Evolutionary conservation across 2,113 vertebrate species (phyloP).

Genomic region (Rhodinocichla rosea): DNA sequence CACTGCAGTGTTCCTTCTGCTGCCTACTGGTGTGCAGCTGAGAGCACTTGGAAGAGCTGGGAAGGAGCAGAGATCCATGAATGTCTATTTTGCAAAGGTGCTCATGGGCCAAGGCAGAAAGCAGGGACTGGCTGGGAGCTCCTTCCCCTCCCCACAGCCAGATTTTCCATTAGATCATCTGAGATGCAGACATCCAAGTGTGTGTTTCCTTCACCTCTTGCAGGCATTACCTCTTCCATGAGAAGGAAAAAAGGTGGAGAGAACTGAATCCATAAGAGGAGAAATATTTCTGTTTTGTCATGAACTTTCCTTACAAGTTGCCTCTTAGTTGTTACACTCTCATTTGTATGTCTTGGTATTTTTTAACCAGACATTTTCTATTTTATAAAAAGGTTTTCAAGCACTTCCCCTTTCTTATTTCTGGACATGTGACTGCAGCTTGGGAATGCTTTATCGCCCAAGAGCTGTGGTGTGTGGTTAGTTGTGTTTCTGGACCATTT

Average conservation of each 20-base stretch:
- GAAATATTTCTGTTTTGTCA: neutral
- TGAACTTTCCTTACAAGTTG: neutral
- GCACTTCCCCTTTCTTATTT: conserved; percentile 27
- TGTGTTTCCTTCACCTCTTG: neutral
- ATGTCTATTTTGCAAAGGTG: neutral
- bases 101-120: neutral
- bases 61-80: neutral
- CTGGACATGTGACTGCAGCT: neutral
- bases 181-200: neutral
- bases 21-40: neutral
- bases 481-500: neutral
- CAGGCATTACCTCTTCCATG: neutral
- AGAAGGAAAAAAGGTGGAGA: neutral
- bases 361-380: neutral
- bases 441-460: neutral
- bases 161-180: neutral
- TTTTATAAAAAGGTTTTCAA: neutral
- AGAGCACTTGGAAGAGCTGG: neutral
- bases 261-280: neutral
- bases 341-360: neutral
- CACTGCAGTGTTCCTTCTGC: neutral
- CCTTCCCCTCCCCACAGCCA: fast-evolving
- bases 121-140: fast-evolving
- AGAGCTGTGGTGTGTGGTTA: neutral
- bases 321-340: neutral